phyloP scores from a whole-genome alignment of 2,113 vertebrate species.

The Leptodactylus fuscus region DNA sequence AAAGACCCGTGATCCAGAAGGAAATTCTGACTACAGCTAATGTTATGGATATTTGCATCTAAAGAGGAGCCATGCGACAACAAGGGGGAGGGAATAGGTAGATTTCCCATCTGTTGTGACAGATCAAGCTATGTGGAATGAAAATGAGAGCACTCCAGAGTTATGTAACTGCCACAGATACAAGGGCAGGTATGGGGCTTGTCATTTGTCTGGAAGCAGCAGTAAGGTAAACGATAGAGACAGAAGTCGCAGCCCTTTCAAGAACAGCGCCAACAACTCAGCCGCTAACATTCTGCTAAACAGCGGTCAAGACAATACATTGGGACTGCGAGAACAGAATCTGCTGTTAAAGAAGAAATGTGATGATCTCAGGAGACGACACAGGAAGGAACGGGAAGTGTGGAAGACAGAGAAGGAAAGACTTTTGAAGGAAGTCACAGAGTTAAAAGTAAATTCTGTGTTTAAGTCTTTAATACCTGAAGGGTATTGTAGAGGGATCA shows the following conservation, averaged over 20 bases:
- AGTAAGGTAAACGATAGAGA: constrained; percentile 67
- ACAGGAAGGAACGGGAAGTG: constrained; percentile 72
- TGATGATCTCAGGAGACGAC: constrained; percentile 72
- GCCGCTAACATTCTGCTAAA: constrained; percentile 50
- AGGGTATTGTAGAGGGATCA: neutral
- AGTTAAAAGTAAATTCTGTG: constrained; percentile 74
- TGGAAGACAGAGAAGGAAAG: constrained; percentile 76
- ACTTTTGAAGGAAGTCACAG: constrained; percentile 77
- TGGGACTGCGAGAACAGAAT: constrained; percentile 64
- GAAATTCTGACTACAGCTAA: constrained; percentile 66
- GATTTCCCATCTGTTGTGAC: constrained; percentile 58
- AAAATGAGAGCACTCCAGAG: constrained; percentile 71
- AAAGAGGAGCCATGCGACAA: constrained; percentile 38
- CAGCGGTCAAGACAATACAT: constrained; percentile 66
- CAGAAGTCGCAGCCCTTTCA: constrained; percentile 66
- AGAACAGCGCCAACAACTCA: constrained; percentile 19
- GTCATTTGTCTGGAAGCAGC: constrained; percentile 68
- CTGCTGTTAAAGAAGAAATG: constrained; percentile 72
- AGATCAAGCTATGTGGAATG: constrained; percentile 69
- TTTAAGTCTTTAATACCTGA: neutral
- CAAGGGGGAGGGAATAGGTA: constrained; percentile 19
- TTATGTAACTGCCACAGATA: constrained; percentile 61
- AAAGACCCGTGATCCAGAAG: constrained; percentile 62
- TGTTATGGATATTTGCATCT: constrained; percentile 61
- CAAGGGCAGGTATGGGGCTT: constrained; percentile 66